These are phyloP conservation scores for Griposia aprilina DNA, from an alignment of 2,888 invertebrate genomes.

Conservation along the genomic window DNA sequence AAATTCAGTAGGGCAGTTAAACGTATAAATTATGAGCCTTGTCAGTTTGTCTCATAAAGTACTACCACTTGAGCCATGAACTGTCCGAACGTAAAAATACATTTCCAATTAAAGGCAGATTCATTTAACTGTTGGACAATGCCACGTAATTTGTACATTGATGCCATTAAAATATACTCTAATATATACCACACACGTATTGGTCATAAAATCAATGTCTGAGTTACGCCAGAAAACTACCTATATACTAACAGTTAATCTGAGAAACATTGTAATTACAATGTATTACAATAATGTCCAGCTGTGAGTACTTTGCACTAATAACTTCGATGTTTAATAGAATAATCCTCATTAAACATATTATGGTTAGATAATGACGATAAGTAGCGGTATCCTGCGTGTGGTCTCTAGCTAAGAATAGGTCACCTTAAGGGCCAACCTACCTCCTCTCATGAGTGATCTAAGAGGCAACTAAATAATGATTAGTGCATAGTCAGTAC, in stretches of 20 bases:
- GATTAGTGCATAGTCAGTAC: slow-evolving; percentile 5
- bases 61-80: slow-evolving; percentile 55
- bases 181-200: slow-evolving; percentile 46
- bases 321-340: not conserved
- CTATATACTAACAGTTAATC: not conserved
- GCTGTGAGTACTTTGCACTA: not conserved
- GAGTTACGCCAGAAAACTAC: not conserved
- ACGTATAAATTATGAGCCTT: slow-evolving; percentile 80
- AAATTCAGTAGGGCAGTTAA: slow-evolving; percentile 77
- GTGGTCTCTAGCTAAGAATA: slow-evolving; percentile 34
- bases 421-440: not conserved
- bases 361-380: slow-evolving; percentile 2
- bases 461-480: slow-evolving; percentile 7
- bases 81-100: slow-evolving; percentile 57
- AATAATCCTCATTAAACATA: slow-evolving; percentile 21
- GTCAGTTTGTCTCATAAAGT: slow-evolving; percentile 73
- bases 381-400: not conserved
- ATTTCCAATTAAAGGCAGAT: slow-evolving; percentile 59
- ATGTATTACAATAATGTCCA: slow-evolving; percentile 12
- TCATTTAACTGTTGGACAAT: slow-evolving; percentile 44
- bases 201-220: slow-evolving; percentile 35
- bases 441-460: not conserved
- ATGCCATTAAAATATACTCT: slow-evolving; percentile 43
- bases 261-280: slow-evolving; percentile 9
- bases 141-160: slow-evolving; percentile 37